Conservation (phyloP, 2,797 vertebrate species). For the Carduelis carduelis region DNA sequence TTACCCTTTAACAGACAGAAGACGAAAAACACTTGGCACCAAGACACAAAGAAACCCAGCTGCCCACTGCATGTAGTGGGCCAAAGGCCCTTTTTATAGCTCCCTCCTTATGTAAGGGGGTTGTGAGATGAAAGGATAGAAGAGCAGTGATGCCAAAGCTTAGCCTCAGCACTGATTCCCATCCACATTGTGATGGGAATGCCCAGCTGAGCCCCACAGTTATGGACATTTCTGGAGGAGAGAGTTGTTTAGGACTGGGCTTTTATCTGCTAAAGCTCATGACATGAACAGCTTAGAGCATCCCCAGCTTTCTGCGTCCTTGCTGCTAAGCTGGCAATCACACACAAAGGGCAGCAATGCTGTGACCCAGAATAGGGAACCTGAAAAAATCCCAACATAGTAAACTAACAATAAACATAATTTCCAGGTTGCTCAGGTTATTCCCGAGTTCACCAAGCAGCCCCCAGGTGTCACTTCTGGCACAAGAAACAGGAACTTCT, state of each 20-base stretch:
- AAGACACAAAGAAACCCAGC: neutral
- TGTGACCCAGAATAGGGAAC: neutral
- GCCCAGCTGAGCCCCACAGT: neutral
- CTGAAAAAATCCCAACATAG: neutral
- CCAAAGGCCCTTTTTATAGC: neutral
- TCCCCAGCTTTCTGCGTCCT: neutral
- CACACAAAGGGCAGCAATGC: fast-evolving
- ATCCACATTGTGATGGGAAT: neutral
- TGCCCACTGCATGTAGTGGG: neutral
- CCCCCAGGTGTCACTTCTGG: neutral
- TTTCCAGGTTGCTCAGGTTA: neutral
- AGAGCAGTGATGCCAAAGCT: neutral
- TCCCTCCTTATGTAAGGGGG: neutral
- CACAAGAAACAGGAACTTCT: neutral
- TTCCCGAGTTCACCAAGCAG: neutral
- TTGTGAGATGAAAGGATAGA: neutral
- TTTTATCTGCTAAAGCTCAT: neutral
- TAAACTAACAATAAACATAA: neutral
- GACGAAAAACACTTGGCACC: neutral
- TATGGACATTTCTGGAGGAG: neutral
- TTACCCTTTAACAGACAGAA: neutral
- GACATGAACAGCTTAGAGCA: neutral
- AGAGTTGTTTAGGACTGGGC: neutral
- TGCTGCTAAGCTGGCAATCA: neutral
- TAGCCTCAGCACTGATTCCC: neutral